Evolutionary conservation across 1,140 invertebrate species (phyloP), one percentile per base, ranked within the genome.

Genomic region (Battus philenor): DNA sequence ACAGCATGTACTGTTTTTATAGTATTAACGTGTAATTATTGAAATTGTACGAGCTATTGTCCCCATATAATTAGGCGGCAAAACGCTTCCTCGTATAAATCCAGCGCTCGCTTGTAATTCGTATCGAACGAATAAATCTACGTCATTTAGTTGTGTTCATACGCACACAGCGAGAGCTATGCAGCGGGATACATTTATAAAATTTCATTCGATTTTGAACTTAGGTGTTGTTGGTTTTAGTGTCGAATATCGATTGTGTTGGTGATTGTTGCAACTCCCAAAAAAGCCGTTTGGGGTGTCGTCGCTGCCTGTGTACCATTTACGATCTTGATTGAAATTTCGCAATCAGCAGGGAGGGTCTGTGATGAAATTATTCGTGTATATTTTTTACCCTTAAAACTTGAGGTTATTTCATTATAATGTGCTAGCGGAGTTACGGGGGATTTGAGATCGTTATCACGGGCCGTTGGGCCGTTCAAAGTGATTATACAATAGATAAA

Each of bases 251-350:
- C n/a, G 56, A 36, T 29, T 50, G 54, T 11, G 34, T 39, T 60
- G 54, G 44, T 34, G 44, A 64, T 22, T 53, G 57, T 54, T 72
- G 55, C 67, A 73, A 74, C 69, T 6, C 74, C 76, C 70, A 80
- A 82, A 81, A 76, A 80, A 79, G 59, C 68, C 59, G 58, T 74
- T 67, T 69, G 54, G 66, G 77, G 71, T 82, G 72, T 82, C 76
- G 73, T 79, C 78, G 53, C 66, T 70, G 64, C 69, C 57, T 68
- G 74, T 75, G 66, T 59, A 73, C 77, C 78, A 79, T 82, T 82
- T 82, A 82, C 73, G 69, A 62, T 69, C 60, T 78, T 82, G 80
- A 85, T 82, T 85, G 80, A 82, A 85, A 85, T 85, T 82, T 85
- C 45, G 78, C 80, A 82, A 82, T 84, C 80, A 82, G 79, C 68